A percentile compares a stretch with the other conserved stretches of the same genome.
phyloP scores from a whole-genome alignment of 2,888 invertebrate species.

The Punctoribates punctum region DNA sequence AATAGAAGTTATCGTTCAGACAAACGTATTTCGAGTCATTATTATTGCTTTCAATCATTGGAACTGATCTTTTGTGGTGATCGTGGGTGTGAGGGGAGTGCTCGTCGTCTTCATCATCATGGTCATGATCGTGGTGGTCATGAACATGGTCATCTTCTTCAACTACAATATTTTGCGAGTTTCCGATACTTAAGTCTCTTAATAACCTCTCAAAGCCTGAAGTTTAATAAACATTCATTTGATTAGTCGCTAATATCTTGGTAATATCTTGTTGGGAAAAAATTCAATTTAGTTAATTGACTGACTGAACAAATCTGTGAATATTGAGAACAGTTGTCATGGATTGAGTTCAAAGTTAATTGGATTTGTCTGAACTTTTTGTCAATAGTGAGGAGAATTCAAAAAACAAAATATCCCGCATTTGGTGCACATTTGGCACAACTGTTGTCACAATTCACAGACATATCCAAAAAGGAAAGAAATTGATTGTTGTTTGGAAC shows the following conservation, averaged over 20 bases:
- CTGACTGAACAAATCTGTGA: background rate
- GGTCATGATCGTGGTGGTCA: constrained; percentile 33
- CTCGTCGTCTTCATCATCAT: constrained; percentile 16
- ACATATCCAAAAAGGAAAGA: no score
- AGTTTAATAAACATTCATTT: background rate
- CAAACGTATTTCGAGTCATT: background rate
- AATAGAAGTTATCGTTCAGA: constrained; percentile 24
- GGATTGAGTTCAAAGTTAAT: background rate
- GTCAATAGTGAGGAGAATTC: background rate
- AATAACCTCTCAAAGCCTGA: constrained; percentile 9
- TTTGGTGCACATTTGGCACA: no score
- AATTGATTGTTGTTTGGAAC: no score
- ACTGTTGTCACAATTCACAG: no score
- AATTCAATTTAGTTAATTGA: background rate
- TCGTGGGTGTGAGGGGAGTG: constrained; percentile 30
- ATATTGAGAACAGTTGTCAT: background rate
- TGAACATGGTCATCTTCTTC: background rate
- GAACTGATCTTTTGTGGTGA: constrained; percentile 28
- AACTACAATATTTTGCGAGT: background rate
- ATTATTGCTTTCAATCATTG: background rate
- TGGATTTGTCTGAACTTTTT: background rate
- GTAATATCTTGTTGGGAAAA: background rate
- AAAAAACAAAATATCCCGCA: background rate
- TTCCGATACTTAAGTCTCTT: constrained; percentile 17
- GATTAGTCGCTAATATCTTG: no score